Conservation (phyloP, 2,113 vertebrate species). For the Calyptomena viridis region DNA sequence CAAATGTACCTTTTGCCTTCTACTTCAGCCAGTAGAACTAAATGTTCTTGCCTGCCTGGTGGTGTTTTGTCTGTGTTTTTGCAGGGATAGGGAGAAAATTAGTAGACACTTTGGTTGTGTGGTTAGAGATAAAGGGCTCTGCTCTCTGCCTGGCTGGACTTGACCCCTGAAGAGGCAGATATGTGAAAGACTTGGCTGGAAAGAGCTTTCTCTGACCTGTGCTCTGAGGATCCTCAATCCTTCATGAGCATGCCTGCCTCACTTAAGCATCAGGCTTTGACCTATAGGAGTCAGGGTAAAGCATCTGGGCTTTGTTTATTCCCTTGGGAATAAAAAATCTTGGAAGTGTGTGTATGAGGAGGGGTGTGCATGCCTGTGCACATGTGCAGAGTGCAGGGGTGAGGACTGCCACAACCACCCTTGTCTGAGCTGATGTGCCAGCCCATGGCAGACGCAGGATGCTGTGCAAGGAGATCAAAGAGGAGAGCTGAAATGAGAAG, state of each 20-base stretch:
- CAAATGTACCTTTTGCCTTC: neutral
- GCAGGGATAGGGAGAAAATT: neutral
- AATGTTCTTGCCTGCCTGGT: neutral
- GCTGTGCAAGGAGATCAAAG: neutral
- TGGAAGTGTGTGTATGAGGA: rapidly evolving
- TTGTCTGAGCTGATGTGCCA: neutral
- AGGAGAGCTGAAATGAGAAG: neutral
- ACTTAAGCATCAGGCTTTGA: neutral
- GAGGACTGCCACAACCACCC: neutral
- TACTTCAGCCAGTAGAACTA: neutral
- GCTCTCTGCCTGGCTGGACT: neutral
- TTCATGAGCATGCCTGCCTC: rapidly evolving
- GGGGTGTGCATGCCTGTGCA: rapidly evolving
- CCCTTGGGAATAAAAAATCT: neutral
- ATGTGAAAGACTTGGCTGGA: neutral
- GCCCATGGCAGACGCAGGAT: neutral
- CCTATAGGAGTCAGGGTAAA: neutral
- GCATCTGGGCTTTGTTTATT: neutral
- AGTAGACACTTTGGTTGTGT: rapidly evolving
- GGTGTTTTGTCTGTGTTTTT: neutral
- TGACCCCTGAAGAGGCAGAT: neutral
- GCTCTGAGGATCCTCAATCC: neutral
- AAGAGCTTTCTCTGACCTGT: neutral
- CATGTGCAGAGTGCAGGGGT: neutral
- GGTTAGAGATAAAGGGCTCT: neutral